Evolutionary conservation across 2,888 invertebrate species (phyloP), one percentile per base, ranked within the genome.

Genomic region (Acanthosepion esculentum): DNA sequence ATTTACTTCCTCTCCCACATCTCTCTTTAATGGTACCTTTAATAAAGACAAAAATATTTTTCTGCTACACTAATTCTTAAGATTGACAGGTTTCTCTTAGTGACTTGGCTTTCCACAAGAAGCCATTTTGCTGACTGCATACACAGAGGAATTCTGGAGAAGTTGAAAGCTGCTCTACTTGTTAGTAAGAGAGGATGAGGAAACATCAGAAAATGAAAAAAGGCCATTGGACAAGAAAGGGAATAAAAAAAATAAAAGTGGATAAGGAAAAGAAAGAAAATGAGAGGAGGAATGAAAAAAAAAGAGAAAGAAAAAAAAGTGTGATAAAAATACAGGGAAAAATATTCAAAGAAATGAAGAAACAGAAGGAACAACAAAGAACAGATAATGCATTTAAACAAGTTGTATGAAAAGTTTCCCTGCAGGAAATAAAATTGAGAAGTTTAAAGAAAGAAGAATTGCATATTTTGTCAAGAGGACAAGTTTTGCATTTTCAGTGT

Each of bases 1-100:
- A n/a, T n/a, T n/a, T 29, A n/a, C 29, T n/a, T n/a, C 18, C 78
- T 78, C n/a, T 78, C 10, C 8, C 78, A 29, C n/a, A 12, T 78
- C 12, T 78, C 78, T 78, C 78, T 78, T n/a, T 78, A 78, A 78
- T 29, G 78, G 78, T 78, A n/a, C 2, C 78, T 78, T n/a, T 29
- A 78, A 78, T 78, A 78, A 78, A 78, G 78, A 78, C 78, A 78
- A 78, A 78, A 18, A 78, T 78, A 78, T 78, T 78, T 78, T 78
- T 78, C 78, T 78, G 78, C 78, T 78, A 78, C 7, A 78, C 29
- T n/a, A n/a, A n/a, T 78, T 78, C 78, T 78, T 12, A 1, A 78
- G 29, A 78, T 78, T 78, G 78, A 78, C 78, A 78, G 78, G 29
- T 29, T 78, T 78, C 78, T n/a, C 78, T 78, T n/a, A n/a, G 78